Evolutionary conservation across 2,888 invertebrate genomes (phyloP).

Genomic region (Hetaerina titia): DNA sequence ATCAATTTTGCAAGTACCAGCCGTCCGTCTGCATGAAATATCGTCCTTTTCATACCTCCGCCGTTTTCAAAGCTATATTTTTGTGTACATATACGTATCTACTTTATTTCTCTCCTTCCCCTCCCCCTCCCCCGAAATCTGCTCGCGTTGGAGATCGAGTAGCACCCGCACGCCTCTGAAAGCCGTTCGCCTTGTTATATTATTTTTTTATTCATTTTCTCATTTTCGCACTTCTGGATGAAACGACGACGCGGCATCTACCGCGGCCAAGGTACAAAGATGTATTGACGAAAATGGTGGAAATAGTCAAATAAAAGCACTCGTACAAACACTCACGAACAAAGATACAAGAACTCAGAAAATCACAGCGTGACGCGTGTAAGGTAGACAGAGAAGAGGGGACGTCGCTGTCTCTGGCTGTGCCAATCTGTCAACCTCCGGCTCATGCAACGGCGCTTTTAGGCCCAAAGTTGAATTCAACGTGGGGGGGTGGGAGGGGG

Average conservation of each 20-base stretch:
- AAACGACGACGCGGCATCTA: neutral
- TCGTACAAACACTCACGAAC: neutral
- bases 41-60: neutral
- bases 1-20: neutral
- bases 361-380: neutral
- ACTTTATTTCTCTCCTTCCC: too few relatives aligned
- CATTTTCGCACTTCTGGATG: neutral
- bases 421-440: neutral
- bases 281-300: neutral
- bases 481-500: neutral
- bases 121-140: neutral
- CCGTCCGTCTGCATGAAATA: neutral
- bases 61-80: conserved; percentile 1
- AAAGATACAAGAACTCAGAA: neutral
- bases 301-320: neutral
- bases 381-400: neutral
- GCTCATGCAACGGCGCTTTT: neutral
- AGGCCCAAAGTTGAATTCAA: neutral
- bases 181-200: neutral
- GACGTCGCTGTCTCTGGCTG: neutral
- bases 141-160: neutral
- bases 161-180: neutral
- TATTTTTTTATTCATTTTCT: neutral
- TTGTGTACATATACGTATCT: neutral
- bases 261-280: neutral